Evolutionary conservation across 2,113 vertebrate genomes (phyloP).

Genomic region (Climacteris rufus): DNA sequence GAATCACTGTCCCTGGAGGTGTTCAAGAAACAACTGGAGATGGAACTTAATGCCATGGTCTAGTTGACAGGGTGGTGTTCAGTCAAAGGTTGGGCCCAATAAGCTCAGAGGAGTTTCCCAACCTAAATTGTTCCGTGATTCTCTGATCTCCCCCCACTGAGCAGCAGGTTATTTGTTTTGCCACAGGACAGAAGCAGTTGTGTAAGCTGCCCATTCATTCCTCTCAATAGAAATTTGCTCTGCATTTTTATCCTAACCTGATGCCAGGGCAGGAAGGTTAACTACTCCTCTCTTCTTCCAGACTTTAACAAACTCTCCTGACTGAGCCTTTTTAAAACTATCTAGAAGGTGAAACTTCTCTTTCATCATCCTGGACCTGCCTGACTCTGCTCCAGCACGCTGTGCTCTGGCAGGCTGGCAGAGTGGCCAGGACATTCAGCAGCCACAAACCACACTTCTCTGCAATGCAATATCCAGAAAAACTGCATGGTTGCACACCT

Average conservation of each 20-base stretch:
- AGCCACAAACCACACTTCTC: background rate
- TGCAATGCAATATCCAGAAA: background rate
- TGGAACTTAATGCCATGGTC: background rate
- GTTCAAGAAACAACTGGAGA: background rate
- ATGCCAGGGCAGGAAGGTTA: background rate
- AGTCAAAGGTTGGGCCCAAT: background rate
- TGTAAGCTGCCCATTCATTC: background rate
- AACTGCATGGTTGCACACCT: background rate
- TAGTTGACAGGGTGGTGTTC: background rate
- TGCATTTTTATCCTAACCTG: background rate
- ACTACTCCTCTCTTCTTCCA: background rate
- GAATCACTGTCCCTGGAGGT: background rate
- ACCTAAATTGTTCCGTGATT: background rate
- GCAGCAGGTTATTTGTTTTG: background rate
- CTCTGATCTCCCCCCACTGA: background rate
- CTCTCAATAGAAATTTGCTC: background rate
- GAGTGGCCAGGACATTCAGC: fast-evolving
- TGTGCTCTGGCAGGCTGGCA: fast-evolving
- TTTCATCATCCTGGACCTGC: background rate
- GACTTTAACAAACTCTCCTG: background rate
- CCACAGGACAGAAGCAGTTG: background rate
- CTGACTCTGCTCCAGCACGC: background rate
- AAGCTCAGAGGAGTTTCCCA: background rate
- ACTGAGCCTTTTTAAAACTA: background rate
- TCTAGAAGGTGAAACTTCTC: background rate